These are phyloP conservation scores for Allygus modestus DNA, from an alignment of 2,888 invertebrate genomes.

Conservation along the genomic window DNA sequence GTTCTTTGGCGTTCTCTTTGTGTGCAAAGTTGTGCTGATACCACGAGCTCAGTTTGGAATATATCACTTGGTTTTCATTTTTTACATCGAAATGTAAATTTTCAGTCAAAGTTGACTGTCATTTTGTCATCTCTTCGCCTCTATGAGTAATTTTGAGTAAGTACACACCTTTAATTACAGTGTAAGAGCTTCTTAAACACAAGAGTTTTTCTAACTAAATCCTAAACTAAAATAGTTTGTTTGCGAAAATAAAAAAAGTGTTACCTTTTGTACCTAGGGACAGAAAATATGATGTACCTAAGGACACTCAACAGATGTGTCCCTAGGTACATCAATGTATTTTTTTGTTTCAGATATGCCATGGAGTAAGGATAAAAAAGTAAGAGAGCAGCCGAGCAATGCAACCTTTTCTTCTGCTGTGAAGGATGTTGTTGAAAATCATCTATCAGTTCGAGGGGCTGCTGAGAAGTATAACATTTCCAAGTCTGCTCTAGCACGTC, in stretches of 20 bases:
- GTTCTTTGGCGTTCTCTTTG: constrained; percentile 1
- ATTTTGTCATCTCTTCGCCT: not conserved
- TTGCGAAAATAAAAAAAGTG: constrained; percentile 29
- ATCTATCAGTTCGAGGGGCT: constrained; percentile 57
- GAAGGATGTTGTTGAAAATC: constrained; percentile 51
- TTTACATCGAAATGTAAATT: constrained; percentile 24
- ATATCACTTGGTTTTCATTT: constrained; percentile 4
- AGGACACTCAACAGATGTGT: constrained; percentile 17
- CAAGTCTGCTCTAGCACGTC: constrained; percentile 51
- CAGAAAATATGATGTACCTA: constrained; percentile 44
- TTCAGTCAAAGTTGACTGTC: not conserved
- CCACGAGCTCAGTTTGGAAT: not conserved
- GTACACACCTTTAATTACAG: constrained; percentile 32
- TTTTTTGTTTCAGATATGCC: constrained; percentile 22
- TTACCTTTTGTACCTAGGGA: constrained; percentile 39
- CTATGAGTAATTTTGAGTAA: not conserved
- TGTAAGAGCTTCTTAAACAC: constrained; percentile 31
- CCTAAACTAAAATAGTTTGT: constrained; percentile 50
- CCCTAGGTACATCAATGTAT: constrained; percentile 44
- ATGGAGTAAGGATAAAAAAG: constrained; percentile 55
- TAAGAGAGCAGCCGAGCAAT: constrained; percentile 46
- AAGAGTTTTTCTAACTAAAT: constrained; percentile 9
- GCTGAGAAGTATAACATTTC: constrained; percentile 61
- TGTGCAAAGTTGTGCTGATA: constrained; percentile 18
- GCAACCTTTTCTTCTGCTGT: constrained; percentile 53